Percentiles rank a stretch among this genome's conserved stretches.
phyloP scores from a whole-genome alignment of 2,888 invertebrate genomes.

The Choreutis nemorana region DNA sequence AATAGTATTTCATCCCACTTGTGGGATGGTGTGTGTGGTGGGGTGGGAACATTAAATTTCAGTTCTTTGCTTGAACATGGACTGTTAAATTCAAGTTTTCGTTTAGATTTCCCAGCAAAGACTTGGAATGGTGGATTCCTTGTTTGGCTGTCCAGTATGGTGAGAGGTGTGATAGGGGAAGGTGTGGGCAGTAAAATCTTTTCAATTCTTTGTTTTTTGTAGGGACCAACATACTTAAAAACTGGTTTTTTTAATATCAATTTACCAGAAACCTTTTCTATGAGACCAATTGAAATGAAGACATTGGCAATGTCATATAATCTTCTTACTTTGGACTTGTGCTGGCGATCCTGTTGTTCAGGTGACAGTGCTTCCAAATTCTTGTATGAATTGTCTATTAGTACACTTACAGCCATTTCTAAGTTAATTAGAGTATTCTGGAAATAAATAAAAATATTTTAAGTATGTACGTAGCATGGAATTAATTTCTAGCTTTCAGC shows the following conservation, averaged over 20 bases:
- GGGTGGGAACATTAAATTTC: slow-evolving; percentile 42
- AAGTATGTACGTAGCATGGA: not conserved
- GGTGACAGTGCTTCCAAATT: slow-evolving; percentile 60
- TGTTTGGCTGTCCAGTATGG: slow-evolving; percentile 29
- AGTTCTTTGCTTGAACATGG: slow-evolving; percentile 37
- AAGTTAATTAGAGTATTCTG: slow-evolving; percentile 72
- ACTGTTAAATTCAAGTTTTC: slow-evolving; percentile 55
- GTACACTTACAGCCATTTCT: slow-evolving; percentile 72
- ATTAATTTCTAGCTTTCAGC: not conserved
- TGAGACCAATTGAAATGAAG: slow-evolving; percentile 75
- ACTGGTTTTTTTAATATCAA: slow-evolving; percentile 71
- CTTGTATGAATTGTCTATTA: slow-evolving; percentile 58
- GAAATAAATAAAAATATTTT: slow-evolving; percentile 16
- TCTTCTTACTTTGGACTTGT: slow-evolving; percentile 74
- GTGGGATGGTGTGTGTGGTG: slow-evolving; percentile 55
- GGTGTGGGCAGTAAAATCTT: slow-evolving; percentile 28
- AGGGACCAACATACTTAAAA: slow-evolving; percentile 70
- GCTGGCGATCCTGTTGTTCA: slow-evolving; percentile 59
- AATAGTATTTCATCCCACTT: slow-evolving; percentile 66
- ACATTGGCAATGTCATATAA: slow-evolving; percentile 83
- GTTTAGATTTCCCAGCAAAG: slow-evolving; percentile 46
- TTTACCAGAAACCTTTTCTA: slow-evolving; percentile 71
- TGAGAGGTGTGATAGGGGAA: slow-evolving; percentile 47
- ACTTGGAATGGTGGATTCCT: slow-evolving; percentile 33
- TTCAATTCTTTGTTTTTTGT: slow-evolving; percentile 37